phyloP scores from a whole-genome alignment of 2,113 vertebrate genomes.

The Ceyx cyanopectus region DNA sequence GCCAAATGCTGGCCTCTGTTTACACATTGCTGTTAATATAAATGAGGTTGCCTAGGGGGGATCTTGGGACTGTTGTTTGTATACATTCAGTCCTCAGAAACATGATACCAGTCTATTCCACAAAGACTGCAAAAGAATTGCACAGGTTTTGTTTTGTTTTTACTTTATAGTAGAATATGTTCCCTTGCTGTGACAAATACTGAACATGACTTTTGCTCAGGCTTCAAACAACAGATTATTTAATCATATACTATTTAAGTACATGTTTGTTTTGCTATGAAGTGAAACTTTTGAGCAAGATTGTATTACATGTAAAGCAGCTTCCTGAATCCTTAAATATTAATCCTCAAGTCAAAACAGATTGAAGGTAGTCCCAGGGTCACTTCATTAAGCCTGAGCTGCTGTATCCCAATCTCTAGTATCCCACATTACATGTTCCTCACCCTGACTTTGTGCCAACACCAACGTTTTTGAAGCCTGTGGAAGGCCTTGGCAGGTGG shows the following conservation, averaged over 20 bases:
- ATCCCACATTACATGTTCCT: background rate
- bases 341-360: background rate
- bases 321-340: background rate
- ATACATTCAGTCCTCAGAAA: background rate
- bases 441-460: background rate
- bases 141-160: background rate
- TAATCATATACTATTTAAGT: conserved; percentile 49
- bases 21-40: background rate
- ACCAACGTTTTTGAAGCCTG: background rate
- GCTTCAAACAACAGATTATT: conserved; percentile 37
- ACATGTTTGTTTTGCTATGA: conserved; percentile 32
- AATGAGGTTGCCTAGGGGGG: background rate
- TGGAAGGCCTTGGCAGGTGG: background rate
- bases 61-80: background rate
- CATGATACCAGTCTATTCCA: background rate
- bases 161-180: conserved; percentile 9
- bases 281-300: conserved; percentile 8
- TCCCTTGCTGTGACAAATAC: background rate
- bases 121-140: background rate
- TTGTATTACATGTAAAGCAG: background rate
- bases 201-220: background rate
- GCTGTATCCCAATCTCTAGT: background rate
- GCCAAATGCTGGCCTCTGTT: background rate
- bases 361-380: background rate
- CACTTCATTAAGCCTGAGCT: background rate